A percentile compares a stretch with the other conserved stretches of the same genome.
These are phyloP conservation scores for Drosophila pachea DNA, from an alignment of 1,140 invertebrate species.

Conservation along the genomic window DNA sequence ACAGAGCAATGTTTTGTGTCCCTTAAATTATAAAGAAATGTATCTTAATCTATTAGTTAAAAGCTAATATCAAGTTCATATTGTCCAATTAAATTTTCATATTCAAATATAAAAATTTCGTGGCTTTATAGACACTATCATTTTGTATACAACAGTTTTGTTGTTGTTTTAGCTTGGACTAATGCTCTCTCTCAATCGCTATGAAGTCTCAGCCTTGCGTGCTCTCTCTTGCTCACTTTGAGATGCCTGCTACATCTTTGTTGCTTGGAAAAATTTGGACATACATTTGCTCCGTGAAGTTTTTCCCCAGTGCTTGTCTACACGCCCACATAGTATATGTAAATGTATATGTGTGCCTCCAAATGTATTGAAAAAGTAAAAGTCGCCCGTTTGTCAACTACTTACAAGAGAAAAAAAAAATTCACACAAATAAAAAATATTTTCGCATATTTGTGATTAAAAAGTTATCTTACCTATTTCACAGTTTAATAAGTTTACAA, in stretches of 20 bases:
- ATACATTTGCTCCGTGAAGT: conserved; percentile 52
- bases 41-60: background rate
- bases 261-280: conserved; percentile 65
- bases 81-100: background rate
- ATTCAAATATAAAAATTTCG: background rate
- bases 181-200: conserved; percentile 37
- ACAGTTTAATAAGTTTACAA: conserved; percentile 14
- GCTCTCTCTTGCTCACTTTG: conserved; percentile 43
- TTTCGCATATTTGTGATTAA: conserved; percentile 7
- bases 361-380: conserved; percentile 70
- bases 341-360: conserved; percentile 17
- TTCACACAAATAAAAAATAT: background rate
- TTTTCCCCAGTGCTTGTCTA: conserved; percentile 71
- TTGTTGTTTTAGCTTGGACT: conserved; percentile 40
- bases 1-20: conserved; percentile 12
- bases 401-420: conserved; percentile 28
- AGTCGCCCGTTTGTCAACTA: conserved; percentile 57
- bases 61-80: background rate
- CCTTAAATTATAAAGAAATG: conserved; percentile 2
- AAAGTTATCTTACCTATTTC: conserved; percentile 14
- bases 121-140: background rate
- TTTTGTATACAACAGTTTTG: conserved; percentile 23
- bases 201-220: conserved; percentile 40
- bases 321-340: conserved; percentile 64
- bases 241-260: conserved; percentile 69